Conservation (phyloP, 2,113 vertebrate genomes). For the Protobothrops flavoviridis region DNA sequence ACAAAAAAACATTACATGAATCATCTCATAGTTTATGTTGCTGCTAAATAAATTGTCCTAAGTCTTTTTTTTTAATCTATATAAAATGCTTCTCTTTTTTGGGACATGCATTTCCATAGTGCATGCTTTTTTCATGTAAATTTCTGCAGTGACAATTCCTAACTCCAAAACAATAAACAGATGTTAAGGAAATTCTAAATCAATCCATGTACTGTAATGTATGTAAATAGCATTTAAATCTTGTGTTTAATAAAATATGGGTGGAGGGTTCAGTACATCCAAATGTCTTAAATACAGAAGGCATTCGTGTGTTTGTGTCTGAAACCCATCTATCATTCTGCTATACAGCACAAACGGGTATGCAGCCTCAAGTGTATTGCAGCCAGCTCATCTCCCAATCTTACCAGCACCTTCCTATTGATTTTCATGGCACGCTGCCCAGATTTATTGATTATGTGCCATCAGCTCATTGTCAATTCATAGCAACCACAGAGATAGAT, state of each 20-base stretch:
- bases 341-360: not conserved
- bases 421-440: not conserved
- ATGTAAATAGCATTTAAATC: not conserved
- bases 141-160: not conserved
- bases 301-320: not conserved
- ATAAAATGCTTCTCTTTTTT: not conserved
- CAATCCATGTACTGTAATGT: no score
- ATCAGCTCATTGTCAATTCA: not conserved
- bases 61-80: not conserved
- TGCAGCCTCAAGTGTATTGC: not conserved
- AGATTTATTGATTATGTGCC: not conserved
- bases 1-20: not conserved
- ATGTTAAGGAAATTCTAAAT: not conserved
- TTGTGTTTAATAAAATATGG: not conserved
- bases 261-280: not conserved
- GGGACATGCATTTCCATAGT: not conserved
- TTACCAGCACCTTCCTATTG: not conserved
- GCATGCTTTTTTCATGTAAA: not conserved
- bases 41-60: not conserved
- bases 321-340: not conserved
- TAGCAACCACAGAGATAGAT: not conserved
- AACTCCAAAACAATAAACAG: not conserved
- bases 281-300: not conserved
- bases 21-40: not conserved
- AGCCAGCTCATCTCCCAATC: not conserved